These are phyloP conservation scores for Sanderia malayensis DNA, from an alignment of 30 jellyfish, hydroid and myxozoan species.

Conservation along the genomic window DNA sequence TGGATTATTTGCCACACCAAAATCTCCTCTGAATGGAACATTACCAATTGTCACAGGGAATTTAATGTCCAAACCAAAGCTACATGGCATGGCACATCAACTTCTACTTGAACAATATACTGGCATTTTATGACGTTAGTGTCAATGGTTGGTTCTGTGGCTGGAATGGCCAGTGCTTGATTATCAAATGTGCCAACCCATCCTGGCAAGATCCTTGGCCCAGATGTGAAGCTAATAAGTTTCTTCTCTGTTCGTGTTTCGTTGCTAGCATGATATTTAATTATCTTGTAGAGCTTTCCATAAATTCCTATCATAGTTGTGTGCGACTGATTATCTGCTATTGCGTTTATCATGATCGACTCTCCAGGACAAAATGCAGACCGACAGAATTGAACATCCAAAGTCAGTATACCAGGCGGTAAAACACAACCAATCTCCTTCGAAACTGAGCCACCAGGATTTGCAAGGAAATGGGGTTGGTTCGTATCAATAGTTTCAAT, in stretches of 20 bases:
- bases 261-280: no score
- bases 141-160: neutral
- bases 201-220: conserved; percentile 3
- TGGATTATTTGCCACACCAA: neutral
- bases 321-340: conserved; percentile 18
- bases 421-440: neutral
- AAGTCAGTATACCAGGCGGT: neutral
- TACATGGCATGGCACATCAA: conserved; percentile 62
- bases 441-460: neutral
- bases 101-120: conserved; percentile 19
- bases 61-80: conserved; percentile 20
- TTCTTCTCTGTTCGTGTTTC: neutral
- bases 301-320: neutral
- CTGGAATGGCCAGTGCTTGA: neutral
- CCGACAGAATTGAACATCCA: conserved; percentile 5
- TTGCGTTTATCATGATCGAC: conserved; percentile 1
- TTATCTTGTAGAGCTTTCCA: no score
- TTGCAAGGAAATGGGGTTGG: neutral
- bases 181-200: neutral
- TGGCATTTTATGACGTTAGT: neutral
- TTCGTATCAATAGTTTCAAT: neutral
- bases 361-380: neutral
- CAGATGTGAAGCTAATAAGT: neutral
- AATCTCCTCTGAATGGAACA: conserved; percentile 16
- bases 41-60: conserved; percentile 37